Base-by-base conservation (phyloP, 1,140 invertebrate genomes). In the Procambarus virginalis region DNA sequence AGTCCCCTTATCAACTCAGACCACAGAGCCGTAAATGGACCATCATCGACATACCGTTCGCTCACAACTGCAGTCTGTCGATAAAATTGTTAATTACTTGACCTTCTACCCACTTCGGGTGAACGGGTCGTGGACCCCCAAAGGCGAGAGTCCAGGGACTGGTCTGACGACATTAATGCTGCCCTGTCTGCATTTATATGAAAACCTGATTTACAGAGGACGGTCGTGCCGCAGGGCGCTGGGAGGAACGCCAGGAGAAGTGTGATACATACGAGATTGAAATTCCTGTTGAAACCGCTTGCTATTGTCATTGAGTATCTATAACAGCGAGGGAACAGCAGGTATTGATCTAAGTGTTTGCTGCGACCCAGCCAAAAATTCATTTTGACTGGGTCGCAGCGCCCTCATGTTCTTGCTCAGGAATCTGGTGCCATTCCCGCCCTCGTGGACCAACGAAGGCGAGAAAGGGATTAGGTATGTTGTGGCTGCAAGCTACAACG, bases 51-150 rank as follows among this genome's bases (percentile, higher is more conserved):
- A 73, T 34, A n/a, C 68, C 68, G 68, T 6, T 34, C 0, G 68
- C 68, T 73, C n/a, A 0, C 68, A 45, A 73, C 20, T 73, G 68
- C 68, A 73, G 68, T 73, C 80, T 55, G 76, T 20, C 22, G 80
- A 82, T 48, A 82, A 64, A 82, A 48, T 82, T 60, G 22, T 68
- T 68, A 82, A 82, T 82, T 60, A 82, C 58, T 68, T 68, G 80
- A 68, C 80, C 80, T 82, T 82, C 80, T 46, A 55, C 34, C 58
- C 51, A 46, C 17, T 22, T 82, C 55, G 60, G 80, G 80, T 82
- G 80, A 82, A 82, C 80, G 58, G 80, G 80, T 82, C 80, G 80
- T 68, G 80, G 68, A 64, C 68, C 80, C 58, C 58, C 80, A 46
- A 10, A 14, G 60, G 79, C 49, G 34, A 22, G 51, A 60, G 34